Percentiles rank a stretch among this genome's conserved stretches.
Conservation (phyloP, 2,888 invertebrate genomes). For the Nowickia ferox region DNA sequence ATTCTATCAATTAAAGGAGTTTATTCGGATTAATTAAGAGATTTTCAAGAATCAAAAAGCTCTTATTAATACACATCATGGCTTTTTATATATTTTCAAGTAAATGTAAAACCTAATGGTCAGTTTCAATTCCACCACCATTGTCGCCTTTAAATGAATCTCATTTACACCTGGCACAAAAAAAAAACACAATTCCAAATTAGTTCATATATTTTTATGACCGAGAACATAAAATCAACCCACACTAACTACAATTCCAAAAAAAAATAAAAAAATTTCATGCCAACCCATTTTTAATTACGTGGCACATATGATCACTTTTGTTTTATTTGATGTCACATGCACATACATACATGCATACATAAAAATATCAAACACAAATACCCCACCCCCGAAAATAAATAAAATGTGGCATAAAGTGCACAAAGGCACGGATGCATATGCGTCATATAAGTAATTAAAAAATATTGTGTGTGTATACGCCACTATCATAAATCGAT, state of each 20-base stretch:
- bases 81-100: no score
- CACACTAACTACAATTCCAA: constrained; percentile 54
- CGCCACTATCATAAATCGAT: constrained; percentile 64
- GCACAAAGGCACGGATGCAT: constrained; percentile 52
- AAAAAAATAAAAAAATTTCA: constrained; percentile 39
- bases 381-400: constrained; percentile 23
- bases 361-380: neutral
- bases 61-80: no score
- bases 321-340: constrained; percentile 44
- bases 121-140: constrained; percentile 3
- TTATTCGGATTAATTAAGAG: no score
- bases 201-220: constrained; percentile 60
- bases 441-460: constrained; percentile 72
- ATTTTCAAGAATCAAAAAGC: no score
- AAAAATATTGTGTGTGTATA: constrained; percentile 61
- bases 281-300: constrained; percentile 59
- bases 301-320: constrained; percentile 64
- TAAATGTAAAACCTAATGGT: neutral
- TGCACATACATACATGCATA: neutral
- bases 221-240: constrained; percentile 57
- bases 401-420: constrained; percentile 57
- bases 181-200: constrained; percentile 8
- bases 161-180: constrained; percentile 61
- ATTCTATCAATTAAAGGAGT: no score
- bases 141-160: constrained; percentile 34